Evolutionary conservation across 2,797 vertebrate genomes (phyloP), one percentile per base, ranked within the genome.

Genomic region (Rhynchotus rufescens): DNA sequence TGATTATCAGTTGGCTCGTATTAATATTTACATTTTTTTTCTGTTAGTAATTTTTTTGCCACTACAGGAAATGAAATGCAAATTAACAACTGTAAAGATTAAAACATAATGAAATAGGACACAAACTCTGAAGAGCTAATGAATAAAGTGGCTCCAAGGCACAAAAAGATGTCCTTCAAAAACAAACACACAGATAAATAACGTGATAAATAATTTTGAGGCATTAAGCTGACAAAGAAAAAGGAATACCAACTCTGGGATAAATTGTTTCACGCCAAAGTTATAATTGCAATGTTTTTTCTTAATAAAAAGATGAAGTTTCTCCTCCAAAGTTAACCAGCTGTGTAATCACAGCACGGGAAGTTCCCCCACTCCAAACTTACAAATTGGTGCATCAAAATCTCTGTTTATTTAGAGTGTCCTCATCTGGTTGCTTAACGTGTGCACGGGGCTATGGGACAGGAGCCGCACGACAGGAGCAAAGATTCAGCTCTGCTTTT

Each of bases 31-130:
- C 95, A 96, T 92, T 94, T 88, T 81, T 94, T 84, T 95, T 91
- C 47, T 36, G 47, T 61, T 78, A 23, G 61, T 64, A 56, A 25
- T 40, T 87, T 67, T 57, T 68, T 84, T 88, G 77, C 91, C 88
- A 28, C 74, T 84, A 69, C 47, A 79, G 96, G 90, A 97, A 97
- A 97, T 96, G 91, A 98, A 97, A 97, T 97, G 96, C 94, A 97
- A 97, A 97, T 97, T 96, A 97, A 96, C 95, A 97, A 92, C 90
- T 96, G 91, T 95, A 96, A 97, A 96, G 96, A 98, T 96, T 96
- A 94, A 94, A 97, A 90, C 86, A 52, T 96, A 97, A 97, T 97
- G 96, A 96, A 97, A 97, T 77, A 89, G 96, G 96, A 97, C 96
- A 76, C 40, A 90, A 92, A 92, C 86, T 91, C 93, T 66, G 68